Conservation (phyloP, 2,888 invertebrate genomes). For the Dioctria rufipes region DNA sequence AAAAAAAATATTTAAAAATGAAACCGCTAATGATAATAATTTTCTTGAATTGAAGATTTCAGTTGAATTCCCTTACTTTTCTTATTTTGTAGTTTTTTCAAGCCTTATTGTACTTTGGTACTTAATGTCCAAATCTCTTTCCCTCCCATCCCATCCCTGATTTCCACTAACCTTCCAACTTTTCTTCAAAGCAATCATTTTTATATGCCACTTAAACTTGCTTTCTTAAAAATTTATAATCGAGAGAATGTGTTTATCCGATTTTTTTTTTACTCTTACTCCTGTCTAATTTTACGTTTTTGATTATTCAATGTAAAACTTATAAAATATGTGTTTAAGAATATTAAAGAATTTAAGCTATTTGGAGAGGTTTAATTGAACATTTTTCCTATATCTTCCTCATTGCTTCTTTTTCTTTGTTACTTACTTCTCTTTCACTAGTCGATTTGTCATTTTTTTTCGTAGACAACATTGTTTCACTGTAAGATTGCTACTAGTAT, state of each 20-base stretch:
- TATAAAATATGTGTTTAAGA: constrained; percentile 50
- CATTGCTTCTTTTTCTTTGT: no score
- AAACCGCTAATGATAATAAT: constrained; percentile 12
- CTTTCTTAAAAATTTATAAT: constrained; percentile 43
- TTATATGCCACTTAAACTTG: constrained; percentile 42
- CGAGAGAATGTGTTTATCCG: constrained; percentile 22
- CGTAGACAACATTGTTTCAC: no score
- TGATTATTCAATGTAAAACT: constrained; percentile 52
- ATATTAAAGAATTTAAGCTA: constrained; percentile 53
- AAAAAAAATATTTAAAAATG: constrained; percentile 25
- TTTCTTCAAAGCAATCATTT: constrained; percentile 20
- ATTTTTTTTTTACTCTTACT: constrained; percentile 20
- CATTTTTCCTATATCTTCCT: no score
- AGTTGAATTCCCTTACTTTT: no score
- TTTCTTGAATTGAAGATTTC: background rate
- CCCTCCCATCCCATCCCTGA: no score
- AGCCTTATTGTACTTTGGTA: background rate
- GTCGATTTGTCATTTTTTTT: no score
- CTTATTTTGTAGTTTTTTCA: background rate
- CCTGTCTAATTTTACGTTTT: constrained; percentile 37
- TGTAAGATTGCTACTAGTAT: no score
- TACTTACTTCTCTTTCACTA: no score
- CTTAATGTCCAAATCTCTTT: no score
- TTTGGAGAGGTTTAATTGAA: background rate
- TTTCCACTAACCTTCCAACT: no score